phyloP scores from a whole-genome alignment of 2,113 vertebrate species.

The Microcebus griseorufus region DNA sequence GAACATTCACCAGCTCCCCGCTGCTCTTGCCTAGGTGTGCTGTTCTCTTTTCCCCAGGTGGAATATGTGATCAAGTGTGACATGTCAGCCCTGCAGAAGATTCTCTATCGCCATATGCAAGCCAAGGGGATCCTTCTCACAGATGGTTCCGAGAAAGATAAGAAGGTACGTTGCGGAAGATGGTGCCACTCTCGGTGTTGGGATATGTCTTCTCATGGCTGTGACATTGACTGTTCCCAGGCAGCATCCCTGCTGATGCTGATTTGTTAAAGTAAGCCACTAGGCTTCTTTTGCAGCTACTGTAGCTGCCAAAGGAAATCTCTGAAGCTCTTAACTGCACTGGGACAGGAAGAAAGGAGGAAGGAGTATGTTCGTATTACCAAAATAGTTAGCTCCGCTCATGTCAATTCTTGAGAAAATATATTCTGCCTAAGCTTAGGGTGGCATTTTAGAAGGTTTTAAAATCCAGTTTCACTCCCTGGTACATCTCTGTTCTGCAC shows the following conservation, averaged over 20 bases:
- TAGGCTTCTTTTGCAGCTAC: neutral
- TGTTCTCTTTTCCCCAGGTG: constrained; percentile 86
- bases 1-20: neutral
- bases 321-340: neutral
- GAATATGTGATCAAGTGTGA: constrained; percentile 99
- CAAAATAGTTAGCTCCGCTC: neutral
- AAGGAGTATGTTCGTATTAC: neutral
- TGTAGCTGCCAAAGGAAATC: neutral
- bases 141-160: constrained; percentile 98
- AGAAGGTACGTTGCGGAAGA: constrained; percentile 89
- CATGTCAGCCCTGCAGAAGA: constrained; percentile 99
- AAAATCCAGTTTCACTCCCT: neutral
- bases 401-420: neutral
- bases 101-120: constrained; percentile 98
- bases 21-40: neutral
- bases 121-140: constrained; percentile 98
- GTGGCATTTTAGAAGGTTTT: neutral
- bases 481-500: neutral
- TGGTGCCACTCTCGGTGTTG: rapidly evolving
- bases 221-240: rapidly evolving
- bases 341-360: neutral
- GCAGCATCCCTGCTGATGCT: neutral
- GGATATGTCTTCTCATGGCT: neutral
- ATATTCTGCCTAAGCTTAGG: neutral
- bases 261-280: neutral